Conservation (phyloP, 1,140 invertebrate species). For the Phymastichus coffea region DNA sequence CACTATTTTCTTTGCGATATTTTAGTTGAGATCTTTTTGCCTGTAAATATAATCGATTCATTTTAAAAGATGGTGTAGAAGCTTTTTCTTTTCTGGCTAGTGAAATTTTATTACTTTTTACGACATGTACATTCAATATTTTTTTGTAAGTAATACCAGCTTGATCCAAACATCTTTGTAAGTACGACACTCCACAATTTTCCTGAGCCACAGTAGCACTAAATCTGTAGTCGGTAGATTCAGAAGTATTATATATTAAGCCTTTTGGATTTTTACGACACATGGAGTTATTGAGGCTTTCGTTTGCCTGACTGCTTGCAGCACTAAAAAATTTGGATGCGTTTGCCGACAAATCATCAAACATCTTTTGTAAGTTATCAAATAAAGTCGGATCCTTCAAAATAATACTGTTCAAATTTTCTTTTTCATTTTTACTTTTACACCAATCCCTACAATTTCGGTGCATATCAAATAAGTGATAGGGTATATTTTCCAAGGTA, state of each 20-base stretch:
- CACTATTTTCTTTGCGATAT: not conserved
- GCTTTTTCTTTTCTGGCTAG: not conserved
- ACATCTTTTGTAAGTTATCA: conserved; percentile 15
- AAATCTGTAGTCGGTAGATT: too few species aligned
- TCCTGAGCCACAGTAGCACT: too few species aligned
- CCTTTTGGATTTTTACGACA: too few species aligned
- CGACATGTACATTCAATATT: too few species aligned
- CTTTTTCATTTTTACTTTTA: not conserved
- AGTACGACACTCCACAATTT: conserved; percentile 14
- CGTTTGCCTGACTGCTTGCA: conserved; percentile 36
- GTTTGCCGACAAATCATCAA: conserved; percentile 23
- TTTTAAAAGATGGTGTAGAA: not conserved
- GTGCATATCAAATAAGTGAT: conserved; percentile 5
- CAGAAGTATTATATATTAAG: too few species aligned
- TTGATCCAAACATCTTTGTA: not conserved
- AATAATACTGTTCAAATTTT: too few species aligned
- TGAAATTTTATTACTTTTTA: too few species aligned
- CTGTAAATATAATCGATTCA: not conserved
- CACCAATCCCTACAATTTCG: conserved; percentile 15
- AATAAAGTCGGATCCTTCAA: conserved; percentile 14
- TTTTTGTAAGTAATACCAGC: not conserved
- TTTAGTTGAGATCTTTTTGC: not conserved
- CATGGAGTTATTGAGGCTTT: too few species aligned
- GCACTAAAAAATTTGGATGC: conserved; percentile 30
- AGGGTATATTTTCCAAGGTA: too few species aligned